Conservation (phyloP, 2,888 invertebrate species). For the Drosophila nr. fundita region DNA sequence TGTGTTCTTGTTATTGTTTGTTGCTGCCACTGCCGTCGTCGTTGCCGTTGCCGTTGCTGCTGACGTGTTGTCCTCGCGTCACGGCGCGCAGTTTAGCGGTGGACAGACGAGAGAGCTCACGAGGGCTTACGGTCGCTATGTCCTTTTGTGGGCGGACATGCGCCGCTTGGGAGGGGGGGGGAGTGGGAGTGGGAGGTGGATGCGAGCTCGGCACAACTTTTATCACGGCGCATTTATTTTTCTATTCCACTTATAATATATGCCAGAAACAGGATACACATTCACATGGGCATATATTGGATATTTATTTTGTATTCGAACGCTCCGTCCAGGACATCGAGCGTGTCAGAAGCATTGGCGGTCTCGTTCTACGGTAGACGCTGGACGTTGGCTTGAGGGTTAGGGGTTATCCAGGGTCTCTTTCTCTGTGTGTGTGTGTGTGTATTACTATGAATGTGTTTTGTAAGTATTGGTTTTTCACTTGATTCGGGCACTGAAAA, state of each 20-base stretch:
- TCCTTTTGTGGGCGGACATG: slow-evolving; percentile 32
- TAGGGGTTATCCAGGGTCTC: slow-evolving; percentile 53
- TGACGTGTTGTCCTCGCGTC: slow-evolving; percentile 77
- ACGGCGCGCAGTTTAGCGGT: slow-evolving; percentile 68
- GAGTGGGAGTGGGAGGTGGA: slow-evolving; percentile 20
- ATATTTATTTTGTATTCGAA: slow-evolving; percentile 82
- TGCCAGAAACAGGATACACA: slow-evolving; percentile 83
- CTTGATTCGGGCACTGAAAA: slow-evolving; percentile 76
- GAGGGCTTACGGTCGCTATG: slow-evolving; percentile 47
- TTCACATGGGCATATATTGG: slow-evolving; percentile 75
- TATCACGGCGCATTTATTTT: slow-evolving; percentile 83
- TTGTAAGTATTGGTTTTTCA: slow-evolving; percentile 61
- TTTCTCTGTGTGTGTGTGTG: slow-evolving; percentile 17
- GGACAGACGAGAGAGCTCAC: slow-evolving; percentile 58
- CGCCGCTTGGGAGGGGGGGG: slow-evolving; percentile 29
- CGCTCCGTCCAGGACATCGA: slow-evolving; percentile 70
- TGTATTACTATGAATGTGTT: slow-evolving; percentile 27
- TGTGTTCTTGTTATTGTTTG: slow-evolving; percentile 62
- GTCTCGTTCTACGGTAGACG: slow-evolving; percentile 52
- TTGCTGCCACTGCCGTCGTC: slow-evolving; percentile 68
- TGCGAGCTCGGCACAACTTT: slow-evolving; percentile 67
- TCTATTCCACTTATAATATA: slow-evolving; percentile 83
- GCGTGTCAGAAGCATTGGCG: slow-evolving; percentile 67
- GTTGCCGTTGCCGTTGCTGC: slow-evolving; percentile 65
- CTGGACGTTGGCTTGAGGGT: slow-evolving; percentile 50